Evolutionary conservation across 2,797 vertebrate genomes (phyloP), one percentile per base, ranked within the genome.

Genomic region (Ataeniobius toweri): DNA sequence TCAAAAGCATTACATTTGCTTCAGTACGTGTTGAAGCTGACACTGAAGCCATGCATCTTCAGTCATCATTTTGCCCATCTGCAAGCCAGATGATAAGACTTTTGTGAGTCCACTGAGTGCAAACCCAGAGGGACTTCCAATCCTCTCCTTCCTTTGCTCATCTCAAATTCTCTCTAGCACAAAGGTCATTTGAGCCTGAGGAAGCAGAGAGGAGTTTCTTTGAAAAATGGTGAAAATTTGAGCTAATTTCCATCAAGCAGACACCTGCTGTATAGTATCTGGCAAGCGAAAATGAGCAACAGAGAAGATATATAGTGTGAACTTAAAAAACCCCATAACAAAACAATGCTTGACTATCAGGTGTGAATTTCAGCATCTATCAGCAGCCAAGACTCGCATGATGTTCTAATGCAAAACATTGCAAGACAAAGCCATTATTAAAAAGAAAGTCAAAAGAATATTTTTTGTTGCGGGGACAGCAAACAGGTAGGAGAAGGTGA

Each of bases 41-140:
- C 48, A 9, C 20, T 67, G 28, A 63, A 69, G 16, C 8, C 26
- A 71, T 77, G 22, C 22, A 44, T 46, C 10, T 69, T 69, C 41
- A 69, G 41, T 69, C 41, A 14, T 69, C 67, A 6, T n/a, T 14
- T 65, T 5, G 3, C 80, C 71, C 46, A 24, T 46, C 0, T 7
- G 77, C 72, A 55, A 16, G 46, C 76, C 70, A 67, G 65, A 76
- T 86, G 65, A 79, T 77, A 70, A 75, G 76, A 77, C 79, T 83
- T 85, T 56, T 74, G 71, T 65, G 58, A 59, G 71, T 88, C 77
- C 83, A 80, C 80, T 22, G 73, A 86, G 84, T 50, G 20, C 67
- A 71, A 74, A 83, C 80, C 73, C 83, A 14, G 78, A 16, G 76
- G 83, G 63, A 76, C 51, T 73, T 76, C 73, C 78, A 51, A 6